Conservation (phyloP, 2,113 vertebrate species). For the Prietella phreatophila region DNA sequence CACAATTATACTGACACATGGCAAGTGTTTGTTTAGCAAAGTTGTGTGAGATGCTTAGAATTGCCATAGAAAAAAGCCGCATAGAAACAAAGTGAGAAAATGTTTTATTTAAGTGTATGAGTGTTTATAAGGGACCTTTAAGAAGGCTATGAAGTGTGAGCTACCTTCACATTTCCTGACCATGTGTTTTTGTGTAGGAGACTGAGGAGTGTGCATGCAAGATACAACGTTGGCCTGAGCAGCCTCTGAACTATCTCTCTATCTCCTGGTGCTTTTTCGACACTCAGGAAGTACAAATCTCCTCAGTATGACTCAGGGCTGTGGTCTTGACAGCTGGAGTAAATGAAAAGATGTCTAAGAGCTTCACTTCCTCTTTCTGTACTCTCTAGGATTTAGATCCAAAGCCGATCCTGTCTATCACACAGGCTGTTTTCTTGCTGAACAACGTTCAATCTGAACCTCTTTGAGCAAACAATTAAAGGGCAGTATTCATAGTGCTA, state of each 20-base stretch:
- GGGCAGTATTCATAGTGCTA: background rate
- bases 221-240: conserved; percentile 35
- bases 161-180: background rate
- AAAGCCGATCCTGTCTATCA: background rate
- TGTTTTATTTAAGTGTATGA: background rate
- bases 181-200: conserved; percentile 12
- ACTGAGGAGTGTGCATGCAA: background rate
- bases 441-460: background rate
- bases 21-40: conserved; percentile 16
- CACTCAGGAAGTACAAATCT: conserved; percentile 46
- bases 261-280: conserved; percentile 32
- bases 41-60: background rate
- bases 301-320: conserved; percentile 49
- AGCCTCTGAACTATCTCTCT: conserved; percentile 26
- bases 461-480: background rate
- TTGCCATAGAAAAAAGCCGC: background rate
- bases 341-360: conserved; percentile 48
- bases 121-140: background rate
- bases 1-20: conserved; percentile 28
- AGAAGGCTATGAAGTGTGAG: background rate
- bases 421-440: background rate
- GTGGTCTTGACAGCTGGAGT: conserved; percentile 50
- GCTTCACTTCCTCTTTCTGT: conserved; percentile 18
- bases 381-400: conserved; percentile 17
- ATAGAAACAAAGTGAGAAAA: background rate